phyloP scores from a whole-genome alignment of 2,888 invertebrate genomes.

The Dyspetes luteomarginatus region DNA sequence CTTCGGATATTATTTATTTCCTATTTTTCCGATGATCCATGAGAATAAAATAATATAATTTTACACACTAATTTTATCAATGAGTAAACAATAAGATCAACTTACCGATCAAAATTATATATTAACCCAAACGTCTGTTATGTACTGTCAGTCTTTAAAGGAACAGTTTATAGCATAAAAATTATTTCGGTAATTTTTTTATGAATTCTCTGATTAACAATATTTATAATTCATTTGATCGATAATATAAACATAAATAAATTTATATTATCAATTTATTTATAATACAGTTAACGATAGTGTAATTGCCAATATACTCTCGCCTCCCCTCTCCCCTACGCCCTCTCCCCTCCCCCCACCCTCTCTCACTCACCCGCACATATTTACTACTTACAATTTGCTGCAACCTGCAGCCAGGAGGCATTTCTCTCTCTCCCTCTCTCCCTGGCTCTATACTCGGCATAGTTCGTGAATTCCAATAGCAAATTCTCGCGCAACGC shows the following conservation, averaged over 20 bases:
- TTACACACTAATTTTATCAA: neutral
- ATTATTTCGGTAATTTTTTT: too few relatives aligned
- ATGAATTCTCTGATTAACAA: too few relatives aligned
- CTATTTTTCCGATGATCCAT: neutral
- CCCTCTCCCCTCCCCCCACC: neutral
- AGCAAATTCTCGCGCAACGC: slow-evolving; percentile 46
- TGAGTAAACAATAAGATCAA: too few relatives aligned
- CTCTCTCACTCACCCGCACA: neutral
- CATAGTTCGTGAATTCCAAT: slow-evolving; percentile 5
- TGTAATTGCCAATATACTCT: neutral
- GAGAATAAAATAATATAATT: neutral
- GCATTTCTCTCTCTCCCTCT: neutral
- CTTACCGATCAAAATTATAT: too few relatives aligned
- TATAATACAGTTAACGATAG: slow-evolving; percentile 5
- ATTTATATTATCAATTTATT: neutral
- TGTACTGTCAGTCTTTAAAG: too few relatives aligned
- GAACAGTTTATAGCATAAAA: too few relatives aligned
- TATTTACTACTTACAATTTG: neutral
- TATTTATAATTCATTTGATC: too few relatives aligned
- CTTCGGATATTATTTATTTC: neutral
- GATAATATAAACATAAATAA: too few relatives aligned
- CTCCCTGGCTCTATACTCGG: neutral
- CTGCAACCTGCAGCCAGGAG: neutral
- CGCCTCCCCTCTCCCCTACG: neutral
- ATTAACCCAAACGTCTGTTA: too few relatives aligned